phyloP scores from a whole-genome alignment of 1,140 invertebrate species.

The Rhyzopertha dominica region DNA sequence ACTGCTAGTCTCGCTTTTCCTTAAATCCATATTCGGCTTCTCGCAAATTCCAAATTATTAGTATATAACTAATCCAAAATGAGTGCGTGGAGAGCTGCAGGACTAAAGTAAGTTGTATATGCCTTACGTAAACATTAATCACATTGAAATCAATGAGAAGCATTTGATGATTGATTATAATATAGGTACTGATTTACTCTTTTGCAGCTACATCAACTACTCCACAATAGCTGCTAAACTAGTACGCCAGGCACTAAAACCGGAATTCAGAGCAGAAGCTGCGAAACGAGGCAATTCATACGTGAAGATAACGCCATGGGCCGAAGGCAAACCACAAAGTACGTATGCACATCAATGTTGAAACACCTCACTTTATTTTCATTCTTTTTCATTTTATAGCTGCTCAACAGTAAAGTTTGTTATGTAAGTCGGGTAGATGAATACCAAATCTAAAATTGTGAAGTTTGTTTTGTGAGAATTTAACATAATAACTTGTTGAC shows the following conservation, averaged over 20 bases:
- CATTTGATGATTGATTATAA: constrained; percentile 17
- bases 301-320: constrained; percentile 79
- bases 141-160: background rate
- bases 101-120: constrained; percentile 55
- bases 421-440: too few relatives aligned
- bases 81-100: constrained; percentile 59
- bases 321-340: constrained; percentile 78
- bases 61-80: constrained; percentile 48
- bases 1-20: too few relatives aligned
- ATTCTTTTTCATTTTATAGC: too few relatives aligned
- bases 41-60: too few relatives aligned
- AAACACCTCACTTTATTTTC: too few relatives aligned
- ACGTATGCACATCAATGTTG: too few relatives aligned
- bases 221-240: constrained; percentile 83
- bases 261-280: constrained; percentile 66
- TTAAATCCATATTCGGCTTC: too few relatives aligned
- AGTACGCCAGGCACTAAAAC: constrained; percentile 71
- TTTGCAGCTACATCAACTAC: constrained; percentile 85
- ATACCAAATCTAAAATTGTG: too few relatives aligned
- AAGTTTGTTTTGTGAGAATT: too few relatives aligned
- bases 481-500: too few relatives aligned
- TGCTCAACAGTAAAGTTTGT: too few relatives aligned
- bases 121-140: constrained; percentile 33
- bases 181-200: constrained; percentile 16
- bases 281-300: constrained; percentile 66